These are phyloP conservation scores for Panthera uncia DNA, from an alignment of 2,113 vertebrate species.

Conservation along the genomic window DNA sequence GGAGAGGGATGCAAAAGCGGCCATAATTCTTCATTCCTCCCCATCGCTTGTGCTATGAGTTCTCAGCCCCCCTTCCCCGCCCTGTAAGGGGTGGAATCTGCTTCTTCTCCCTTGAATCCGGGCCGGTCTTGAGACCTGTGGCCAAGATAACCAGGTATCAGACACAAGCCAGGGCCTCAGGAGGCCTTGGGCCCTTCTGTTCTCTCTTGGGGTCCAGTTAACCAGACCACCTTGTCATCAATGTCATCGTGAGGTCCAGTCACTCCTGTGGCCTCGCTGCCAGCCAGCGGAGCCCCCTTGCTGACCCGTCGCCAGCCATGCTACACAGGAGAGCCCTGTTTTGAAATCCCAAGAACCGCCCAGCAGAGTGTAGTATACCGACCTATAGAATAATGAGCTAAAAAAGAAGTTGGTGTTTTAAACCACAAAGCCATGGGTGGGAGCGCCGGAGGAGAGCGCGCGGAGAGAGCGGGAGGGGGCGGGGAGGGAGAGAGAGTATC, in stretches of 20 bases:
- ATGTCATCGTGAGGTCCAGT: background rate
- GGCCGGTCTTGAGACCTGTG: background rate
- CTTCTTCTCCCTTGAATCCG: background rate
- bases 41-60: accelerated
- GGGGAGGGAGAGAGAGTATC: background rate
- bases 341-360: background rate
- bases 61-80: background rate
- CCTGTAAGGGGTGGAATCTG: background rate
- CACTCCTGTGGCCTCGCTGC: no score
- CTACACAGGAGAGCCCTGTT: background rate
- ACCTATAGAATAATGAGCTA: background rate
- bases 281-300: no score
- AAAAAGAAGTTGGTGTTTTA: background rate
- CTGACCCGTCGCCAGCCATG: background rate
- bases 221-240: background rate
- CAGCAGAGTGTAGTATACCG: background rate
- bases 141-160: background rate
- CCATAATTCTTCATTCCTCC: background rate
- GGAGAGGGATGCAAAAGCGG: accelerated
- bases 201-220: background rate
- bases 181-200: background rate
- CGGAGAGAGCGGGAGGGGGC: no score
- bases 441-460: background rate
- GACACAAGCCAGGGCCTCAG: background rate
- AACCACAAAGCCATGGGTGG: background rate